Percentiles rank a stretch among this genome's conserved stretches.
phyloP scores from a whole-genome alignment of 2,797 vertebrate genomes.

The Meriones psammophilus region DNA sequence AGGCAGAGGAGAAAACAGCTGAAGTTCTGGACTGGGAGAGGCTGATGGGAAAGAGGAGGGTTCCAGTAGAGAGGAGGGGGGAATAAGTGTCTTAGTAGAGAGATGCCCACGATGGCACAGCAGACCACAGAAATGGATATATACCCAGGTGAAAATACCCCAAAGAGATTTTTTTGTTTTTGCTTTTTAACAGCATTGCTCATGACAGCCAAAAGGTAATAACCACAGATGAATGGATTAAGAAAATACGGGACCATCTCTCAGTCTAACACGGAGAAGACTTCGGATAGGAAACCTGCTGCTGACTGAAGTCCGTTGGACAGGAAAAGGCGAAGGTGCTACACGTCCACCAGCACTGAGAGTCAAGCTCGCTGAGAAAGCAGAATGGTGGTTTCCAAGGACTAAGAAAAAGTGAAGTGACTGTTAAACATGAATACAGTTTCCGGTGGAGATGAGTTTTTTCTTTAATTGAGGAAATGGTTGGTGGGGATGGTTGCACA shows the following conservation, averaged over 20 bases:
- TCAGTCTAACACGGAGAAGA: neutral
- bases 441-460: neutral
- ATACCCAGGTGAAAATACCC: neutral
- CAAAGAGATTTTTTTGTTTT: neutral
- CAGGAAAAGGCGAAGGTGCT: neutral
- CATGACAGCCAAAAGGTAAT: neutral
- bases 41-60: neutral
- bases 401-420: neutral
- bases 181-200: neutral
- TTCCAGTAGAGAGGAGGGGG: too few species aligned
- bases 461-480: neutral
- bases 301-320: neutral
- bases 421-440: neutral
- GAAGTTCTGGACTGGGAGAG: neutral
- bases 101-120: neutral
- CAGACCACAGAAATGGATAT: neutral
- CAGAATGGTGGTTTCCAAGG: rapidly evolving
- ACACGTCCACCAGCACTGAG: neutral
- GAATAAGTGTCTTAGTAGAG: neutral
- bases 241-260: neutral
- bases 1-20: neutral
- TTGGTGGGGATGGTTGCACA: neutral
- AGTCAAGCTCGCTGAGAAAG: neutral
- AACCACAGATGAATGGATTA: neutral
- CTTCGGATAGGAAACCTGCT: neutral